A percentile compares a stretch with the other conserved stretches of the same genome.
These are phyloP conservation scores for Dromas ardeola DNA, from an alignment of 2,113 vertebrate species.

Conservation along the genomic window DNA sequence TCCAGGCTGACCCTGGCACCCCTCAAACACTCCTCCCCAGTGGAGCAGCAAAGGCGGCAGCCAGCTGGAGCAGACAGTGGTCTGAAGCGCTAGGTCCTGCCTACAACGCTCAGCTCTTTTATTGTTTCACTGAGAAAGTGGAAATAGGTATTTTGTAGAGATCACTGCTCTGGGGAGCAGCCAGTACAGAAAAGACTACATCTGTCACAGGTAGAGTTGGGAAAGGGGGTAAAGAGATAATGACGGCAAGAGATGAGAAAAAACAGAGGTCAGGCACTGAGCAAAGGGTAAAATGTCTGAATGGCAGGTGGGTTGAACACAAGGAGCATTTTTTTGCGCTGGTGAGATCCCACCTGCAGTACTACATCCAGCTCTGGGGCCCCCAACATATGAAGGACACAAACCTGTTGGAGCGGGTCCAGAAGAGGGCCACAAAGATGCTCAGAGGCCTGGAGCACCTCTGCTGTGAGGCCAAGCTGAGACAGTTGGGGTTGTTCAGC, in stretches of 20 bases:
- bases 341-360: background rate
- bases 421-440: background rate
- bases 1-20: background rate
- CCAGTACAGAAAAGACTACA: background rate
- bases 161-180: background rate
- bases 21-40: background rate
- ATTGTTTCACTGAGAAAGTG: background rate
- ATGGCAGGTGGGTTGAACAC: background rate
- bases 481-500: background rate
- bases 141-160: background rate
- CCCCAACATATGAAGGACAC: background rate
- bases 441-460: background rate
- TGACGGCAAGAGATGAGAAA: background rate
- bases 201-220: background rate
- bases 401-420: background rate
- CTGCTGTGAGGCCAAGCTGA: background rate
- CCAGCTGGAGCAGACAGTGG: background rate
- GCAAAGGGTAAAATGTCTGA: background rate
- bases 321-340: background rate
- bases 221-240: background rate
- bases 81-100: accelerated
- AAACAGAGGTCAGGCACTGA: background rate
- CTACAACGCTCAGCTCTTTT: background rate
- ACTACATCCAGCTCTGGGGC: background rate
- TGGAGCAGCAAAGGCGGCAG: background rate